phyloP scores from a whole-genome alignment of 2,113 vertebrate genomes.

The Boleophthalmus pectinirostris region DNA sequence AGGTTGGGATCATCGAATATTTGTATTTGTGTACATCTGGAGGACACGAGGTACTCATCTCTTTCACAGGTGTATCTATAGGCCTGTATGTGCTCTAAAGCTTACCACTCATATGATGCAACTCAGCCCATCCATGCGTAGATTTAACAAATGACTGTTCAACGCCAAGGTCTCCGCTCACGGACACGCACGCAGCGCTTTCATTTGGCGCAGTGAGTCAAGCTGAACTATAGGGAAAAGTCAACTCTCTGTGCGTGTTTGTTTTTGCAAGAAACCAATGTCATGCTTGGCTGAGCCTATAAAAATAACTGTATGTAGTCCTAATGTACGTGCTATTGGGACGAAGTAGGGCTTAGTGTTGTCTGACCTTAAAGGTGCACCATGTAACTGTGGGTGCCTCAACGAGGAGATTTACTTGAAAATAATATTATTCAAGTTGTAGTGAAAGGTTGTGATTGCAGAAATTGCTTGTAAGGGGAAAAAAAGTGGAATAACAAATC shows the following conservation, averaged over 20 bases:
- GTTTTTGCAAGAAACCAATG: constrained; percentile 36
- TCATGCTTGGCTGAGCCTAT: constrained; percentile 38
- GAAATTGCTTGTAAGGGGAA: background rate
- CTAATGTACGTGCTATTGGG: background rate
- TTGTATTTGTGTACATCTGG: background rate
- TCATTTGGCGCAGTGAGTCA: constrained; percentile 44
- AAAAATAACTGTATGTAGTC: constrained; percentile 30
- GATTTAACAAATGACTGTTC: constrained; percentile 21
- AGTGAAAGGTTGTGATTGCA: no score
- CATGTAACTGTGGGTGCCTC: no score
- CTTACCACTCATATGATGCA: constrained; percentile 14
- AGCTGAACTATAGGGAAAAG: constrained; percentile 9
- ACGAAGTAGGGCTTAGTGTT: background rate
- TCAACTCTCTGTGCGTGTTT: constrained; percentile 38
- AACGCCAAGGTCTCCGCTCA: constrained; percentile 24
- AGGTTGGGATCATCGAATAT: background rate
- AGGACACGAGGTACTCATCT: background rate
- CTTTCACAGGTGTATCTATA: background rate
- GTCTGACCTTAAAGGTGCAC: no score
- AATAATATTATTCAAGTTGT: background rate
- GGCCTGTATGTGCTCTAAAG: background rate
- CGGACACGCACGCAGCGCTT: constrained; percentile 20
- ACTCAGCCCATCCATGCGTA: background rate
- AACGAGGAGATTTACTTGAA: no score
- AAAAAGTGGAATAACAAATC: no score